Conservation (phyloP, 2,797 vertebrate species). For the Apogon talboti region DNA sequence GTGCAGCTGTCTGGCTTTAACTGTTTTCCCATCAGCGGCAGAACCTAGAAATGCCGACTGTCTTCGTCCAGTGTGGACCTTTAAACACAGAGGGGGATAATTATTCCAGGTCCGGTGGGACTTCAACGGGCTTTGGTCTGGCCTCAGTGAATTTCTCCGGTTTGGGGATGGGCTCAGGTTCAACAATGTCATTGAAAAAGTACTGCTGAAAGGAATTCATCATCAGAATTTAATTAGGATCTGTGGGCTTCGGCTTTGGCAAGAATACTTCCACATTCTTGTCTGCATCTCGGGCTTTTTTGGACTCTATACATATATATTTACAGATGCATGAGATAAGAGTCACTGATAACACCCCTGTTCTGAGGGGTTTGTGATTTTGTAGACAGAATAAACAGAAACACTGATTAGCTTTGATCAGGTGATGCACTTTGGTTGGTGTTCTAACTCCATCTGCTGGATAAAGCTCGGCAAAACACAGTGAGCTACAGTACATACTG, state of each 20-base stretch:
- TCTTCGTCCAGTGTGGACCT: neutral
- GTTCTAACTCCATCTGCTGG: constrained; percentile 67
- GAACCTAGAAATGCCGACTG: neutral
- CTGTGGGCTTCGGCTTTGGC: constrained; percentile 26
- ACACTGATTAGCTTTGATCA: neutral
- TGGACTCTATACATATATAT: neutral
- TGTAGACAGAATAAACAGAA: neutral
- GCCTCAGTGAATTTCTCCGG: constrained; percentile 7
- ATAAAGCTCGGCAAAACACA: constrained; percentile 5
- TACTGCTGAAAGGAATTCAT: constrained; percentile 34
- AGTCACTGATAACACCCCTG: constrained; percentile 1
- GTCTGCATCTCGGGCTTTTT: neutral
- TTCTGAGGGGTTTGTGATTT: constrained; percentile 2
- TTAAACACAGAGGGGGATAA: constrained; percentile 8
- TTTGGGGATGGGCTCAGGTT: constrained; percentile 16
- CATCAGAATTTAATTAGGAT: constrained; percentile 38
- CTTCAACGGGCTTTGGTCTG: constrained; percentile 1
- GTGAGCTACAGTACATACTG: neutral
- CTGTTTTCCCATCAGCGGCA: constrained; percentile 12
- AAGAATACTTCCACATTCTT: constrained; percentile 5
- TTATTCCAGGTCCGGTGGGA: constrained; percentile 11
- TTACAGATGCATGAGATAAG: neutral
- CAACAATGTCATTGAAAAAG: constrained; percentile 20
- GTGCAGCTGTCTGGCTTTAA: neutral
- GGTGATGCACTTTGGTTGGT: constrained; percentile 15